These are phyloP conservation scores for Sceloporus undulatus DNA, from an alignment of 2,113 vertebrate genomes.

Conservation along the genomic window DNA sequence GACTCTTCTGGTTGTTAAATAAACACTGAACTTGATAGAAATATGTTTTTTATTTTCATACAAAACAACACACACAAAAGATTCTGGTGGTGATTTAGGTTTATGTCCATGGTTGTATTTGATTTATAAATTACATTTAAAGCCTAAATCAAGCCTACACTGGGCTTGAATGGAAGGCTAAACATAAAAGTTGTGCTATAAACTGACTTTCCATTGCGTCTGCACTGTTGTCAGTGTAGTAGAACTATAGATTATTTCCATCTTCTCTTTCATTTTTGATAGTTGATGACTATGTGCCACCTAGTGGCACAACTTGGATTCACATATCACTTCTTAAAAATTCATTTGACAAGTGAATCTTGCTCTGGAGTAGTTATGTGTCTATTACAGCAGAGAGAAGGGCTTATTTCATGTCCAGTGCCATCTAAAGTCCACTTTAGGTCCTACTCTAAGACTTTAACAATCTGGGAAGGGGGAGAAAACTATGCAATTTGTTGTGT, in stretches of 20 bases:
- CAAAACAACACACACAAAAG: neutral
- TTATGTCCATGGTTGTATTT: neutral
- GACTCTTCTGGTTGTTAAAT: too few species aligned
- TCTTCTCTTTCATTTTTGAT: neutral
- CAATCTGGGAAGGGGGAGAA: neutral
- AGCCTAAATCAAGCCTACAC: neutral
- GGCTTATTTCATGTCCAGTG: neutral
- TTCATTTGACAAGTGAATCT: neutral
- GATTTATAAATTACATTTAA: neutral
- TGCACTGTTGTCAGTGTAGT: neutral
- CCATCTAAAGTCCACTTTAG: neutral
- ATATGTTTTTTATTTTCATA: neutral
- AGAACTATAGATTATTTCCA: neutral
- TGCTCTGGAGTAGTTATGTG: too few species aligned
- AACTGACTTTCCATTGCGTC: neutral
- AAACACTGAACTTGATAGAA: neutral
- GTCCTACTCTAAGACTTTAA: neutral
- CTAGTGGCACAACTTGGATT: constrained; percentile 51
- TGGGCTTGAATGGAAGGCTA: neutral
- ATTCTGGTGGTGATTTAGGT: neutral
- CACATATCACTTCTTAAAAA: constrained; percentile 27
- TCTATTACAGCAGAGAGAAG: too few species aligned
- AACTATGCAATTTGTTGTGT: too few species aligned
- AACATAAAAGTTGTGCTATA: neutral
- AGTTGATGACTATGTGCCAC: constrained; percentile 44